These are phyloP conservation scores for Eriocheir sinensis DNA, from an alignment of 1,140 invertebrate species.

Conservation along the genomic window DNA sequence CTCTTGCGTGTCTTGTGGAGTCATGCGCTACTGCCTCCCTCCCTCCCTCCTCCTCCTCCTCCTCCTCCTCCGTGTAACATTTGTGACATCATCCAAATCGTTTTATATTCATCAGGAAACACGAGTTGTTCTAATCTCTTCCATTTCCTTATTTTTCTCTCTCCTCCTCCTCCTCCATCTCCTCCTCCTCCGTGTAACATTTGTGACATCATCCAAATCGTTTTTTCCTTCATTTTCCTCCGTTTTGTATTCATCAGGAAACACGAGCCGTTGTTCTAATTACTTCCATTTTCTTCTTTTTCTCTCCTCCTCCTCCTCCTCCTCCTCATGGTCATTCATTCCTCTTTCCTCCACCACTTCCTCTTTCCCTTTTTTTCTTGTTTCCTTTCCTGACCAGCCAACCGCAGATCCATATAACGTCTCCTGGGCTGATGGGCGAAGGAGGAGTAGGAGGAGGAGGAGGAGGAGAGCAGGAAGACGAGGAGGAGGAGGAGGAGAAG, in stretches of 20 bases:
- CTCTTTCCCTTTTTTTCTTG: neutral
- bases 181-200: too few relatives aligned
- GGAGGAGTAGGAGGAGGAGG: neutral
- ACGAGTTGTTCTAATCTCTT: too few relatives aligned
- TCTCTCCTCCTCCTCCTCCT: neutral
- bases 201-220: too few relatives aligned
- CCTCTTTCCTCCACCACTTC: neutral
- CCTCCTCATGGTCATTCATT: neutral
- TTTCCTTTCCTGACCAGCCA: neutral
- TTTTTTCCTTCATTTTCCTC: neutral
- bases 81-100: too few relatives aligned
- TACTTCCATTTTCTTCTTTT: neutral
- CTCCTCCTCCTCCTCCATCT: neutral
- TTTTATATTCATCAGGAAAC: too few relatives aligned
- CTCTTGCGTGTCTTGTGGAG: too few relatives aligned
- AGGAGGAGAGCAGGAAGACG: neutral
- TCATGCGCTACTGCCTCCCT: neutral
- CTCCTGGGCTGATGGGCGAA: constrained; percentile 32
- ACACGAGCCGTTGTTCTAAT: neutral
- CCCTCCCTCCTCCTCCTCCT: neutral
- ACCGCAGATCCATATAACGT: constrained; percentile 5
- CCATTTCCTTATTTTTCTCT: too few relatives aligned
- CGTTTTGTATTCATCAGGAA: constrained; percentile 33
- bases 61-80: neutral
- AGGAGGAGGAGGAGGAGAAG: neutral